phyloP scores from a whole-genome alignment of 1,140 invertebrate genomes.

The Scaptomyza hsui region DNA sequence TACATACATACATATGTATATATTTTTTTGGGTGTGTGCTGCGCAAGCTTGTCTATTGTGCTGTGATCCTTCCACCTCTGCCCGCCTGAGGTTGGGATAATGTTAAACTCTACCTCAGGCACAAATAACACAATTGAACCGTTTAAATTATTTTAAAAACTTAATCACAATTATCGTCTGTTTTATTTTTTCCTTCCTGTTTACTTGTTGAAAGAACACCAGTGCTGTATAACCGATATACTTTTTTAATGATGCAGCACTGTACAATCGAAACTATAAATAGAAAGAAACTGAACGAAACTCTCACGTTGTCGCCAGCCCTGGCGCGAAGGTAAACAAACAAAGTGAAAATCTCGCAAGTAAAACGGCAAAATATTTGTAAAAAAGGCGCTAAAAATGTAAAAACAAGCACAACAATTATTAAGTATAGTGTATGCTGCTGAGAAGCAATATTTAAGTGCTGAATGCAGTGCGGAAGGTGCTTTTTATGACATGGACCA shows the following conservation, averaged over 20 bases:
- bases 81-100: neutral
- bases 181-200: conserved; percentile 30
- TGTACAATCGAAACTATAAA: conserved; percentile 19
- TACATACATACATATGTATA: conserved; percentile 4
- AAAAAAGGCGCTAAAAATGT: conserved; percentile 19
- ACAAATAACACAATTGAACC: conserved; percentile 13
- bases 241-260: conserved; percentile 9
- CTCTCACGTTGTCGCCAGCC: neutral
- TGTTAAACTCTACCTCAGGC: neutral
- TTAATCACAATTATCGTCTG: conserved; percentile 22
- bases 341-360: conserved; percentile 56
- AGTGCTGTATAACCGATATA: conserved; percentile 24
- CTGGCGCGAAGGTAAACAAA: conserved; percentile 63
- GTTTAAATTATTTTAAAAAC: conserved; percentile 16
- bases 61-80: neutral
- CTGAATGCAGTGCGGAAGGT: neutral
- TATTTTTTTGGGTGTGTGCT: conserved; percentile 70
- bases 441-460: neutral
- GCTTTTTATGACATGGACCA: conserved; percentile 34
- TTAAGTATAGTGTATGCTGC: conserved; percentile 3
- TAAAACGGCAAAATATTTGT: conserved; percentile 9
- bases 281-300: conserved; percentile 16
- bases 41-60: conserved; percentile 29
- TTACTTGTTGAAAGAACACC: conserved; percentile 46
- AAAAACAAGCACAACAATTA: neutral